Evolutionary conservation across 37 sponge, comb jelly and placozoan species (phyloP).

Genomic region (Cladorhizidae sp.): DNA sequence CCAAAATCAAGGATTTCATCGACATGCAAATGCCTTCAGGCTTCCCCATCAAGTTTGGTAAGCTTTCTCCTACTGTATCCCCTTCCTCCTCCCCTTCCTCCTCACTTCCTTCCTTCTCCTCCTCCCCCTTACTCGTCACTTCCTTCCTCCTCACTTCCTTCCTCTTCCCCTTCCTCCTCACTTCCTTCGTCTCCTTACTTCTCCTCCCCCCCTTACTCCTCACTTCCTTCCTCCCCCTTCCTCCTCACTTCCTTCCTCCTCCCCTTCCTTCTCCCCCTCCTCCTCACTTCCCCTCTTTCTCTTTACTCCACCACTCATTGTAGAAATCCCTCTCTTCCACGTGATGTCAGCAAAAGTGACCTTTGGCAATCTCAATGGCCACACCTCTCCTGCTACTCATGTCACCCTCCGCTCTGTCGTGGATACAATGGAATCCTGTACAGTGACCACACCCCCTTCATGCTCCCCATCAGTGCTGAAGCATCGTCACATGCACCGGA

Average conservation of each 20-base stretch:
- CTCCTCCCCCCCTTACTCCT: background rate
- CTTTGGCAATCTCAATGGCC: constrained; percentile 86
- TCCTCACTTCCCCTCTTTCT: background rate
- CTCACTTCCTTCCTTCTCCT: no score
- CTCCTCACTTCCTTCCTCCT: background rate
- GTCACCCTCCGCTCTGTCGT: constrained; percentile 40
- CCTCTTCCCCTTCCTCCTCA: no score
- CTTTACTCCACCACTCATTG: background rate
- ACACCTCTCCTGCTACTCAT: constrained; percentile 50
- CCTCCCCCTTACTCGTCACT: no score
- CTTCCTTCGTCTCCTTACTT: no score
- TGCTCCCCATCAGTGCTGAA: background rate
- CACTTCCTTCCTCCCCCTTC: background rate
- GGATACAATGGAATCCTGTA: constrained; percentile 11
- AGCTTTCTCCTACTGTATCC: background rate
- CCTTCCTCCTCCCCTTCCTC: no score
- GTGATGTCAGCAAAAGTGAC: constrained; percentile 93
- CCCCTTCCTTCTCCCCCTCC: no score
- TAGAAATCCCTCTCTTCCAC: constrained; percentile 97
- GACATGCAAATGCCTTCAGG: constrained; percentile 95
- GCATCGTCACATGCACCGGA: background rate
- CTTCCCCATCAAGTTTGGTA: constrained; percentile 96
- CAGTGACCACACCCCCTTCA: background rate
- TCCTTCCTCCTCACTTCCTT: no score
- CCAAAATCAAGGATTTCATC: constrained; percentile 93